phyloP scores from a whole-genome alignment of 2,888 invertebrate species.

The Ethmia dodecea region DNA sequence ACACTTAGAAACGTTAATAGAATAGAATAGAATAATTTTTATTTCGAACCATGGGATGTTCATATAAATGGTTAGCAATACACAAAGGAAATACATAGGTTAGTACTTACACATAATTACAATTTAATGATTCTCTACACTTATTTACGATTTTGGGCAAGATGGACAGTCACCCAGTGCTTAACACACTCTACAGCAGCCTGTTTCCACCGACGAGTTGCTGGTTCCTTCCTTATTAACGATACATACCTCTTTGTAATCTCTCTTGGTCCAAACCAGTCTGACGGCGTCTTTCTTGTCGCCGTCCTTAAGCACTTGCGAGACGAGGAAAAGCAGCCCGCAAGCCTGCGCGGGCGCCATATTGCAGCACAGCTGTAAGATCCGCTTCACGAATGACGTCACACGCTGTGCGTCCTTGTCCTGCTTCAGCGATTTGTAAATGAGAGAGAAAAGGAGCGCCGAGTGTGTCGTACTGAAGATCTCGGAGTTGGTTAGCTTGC shows the following conservation, averaged over 20 bases:
- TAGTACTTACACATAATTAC: too few species aligned
- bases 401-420: constrained; percentile 85
- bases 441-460: constrained; percentile 89
- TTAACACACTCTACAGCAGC: too few species aligned
- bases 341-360: constrained; percentile 88
- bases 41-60: too few species aligned
- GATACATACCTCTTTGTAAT: constrained; percentile 32
- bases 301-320: constrained; percentile 75
- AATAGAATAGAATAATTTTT: too few species aligned
- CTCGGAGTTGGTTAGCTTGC: constrained; percentile 88
- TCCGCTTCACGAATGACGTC: constrained; percentile 88
- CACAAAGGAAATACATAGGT: too few species aligned
- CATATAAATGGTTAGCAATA: too few species aligned
- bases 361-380: constrained; percentile 79
- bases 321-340: constrained; percentile 88
- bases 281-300: constrained; percentile 50
- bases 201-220: too few species aligned
- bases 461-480: constrained; percentile 81
- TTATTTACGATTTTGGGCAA: too few species aligned
- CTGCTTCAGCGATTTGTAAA: constrained; percentile 89
- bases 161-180: too few species aligned
- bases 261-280: constrained; percentile 46
- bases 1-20: too few species aligned
- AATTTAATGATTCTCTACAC: too few species aligned
- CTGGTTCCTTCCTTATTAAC: too few species aligned